Percentiles rank a stretch among this genome's conserved stretches.
Evolutionary conservation across 2,888 invertebrate genomes (phyloP).

Genomic region (Microctonus hyperodae): DNA sequence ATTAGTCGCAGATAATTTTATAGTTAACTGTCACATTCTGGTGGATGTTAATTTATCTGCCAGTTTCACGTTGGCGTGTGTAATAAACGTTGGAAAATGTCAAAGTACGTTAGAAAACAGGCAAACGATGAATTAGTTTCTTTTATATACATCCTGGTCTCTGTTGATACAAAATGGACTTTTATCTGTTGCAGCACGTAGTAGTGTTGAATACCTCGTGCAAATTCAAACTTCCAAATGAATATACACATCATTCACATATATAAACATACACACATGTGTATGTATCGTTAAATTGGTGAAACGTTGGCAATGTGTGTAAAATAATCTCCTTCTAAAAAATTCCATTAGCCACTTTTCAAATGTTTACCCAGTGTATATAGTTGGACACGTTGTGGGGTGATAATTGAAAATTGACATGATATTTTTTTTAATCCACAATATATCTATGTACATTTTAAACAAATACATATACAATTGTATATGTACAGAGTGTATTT

Average conservation of each 20-base stretch:
- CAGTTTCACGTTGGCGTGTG: neutral
- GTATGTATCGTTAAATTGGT: conserved; percentile 25
- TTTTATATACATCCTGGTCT: neutral
- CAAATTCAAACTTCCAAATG: neutral
- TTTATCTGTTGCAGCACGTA: neutral
- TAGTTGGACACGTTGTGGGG: conserved; percentile 18
- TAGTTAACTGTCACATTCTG: conserved; percentile 37
- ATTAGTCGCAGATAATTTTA: conserved; percentile 31
- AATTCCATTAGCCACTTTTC: conserved; percentile 58
- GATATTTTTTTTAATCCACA: conserved; percentile 43
- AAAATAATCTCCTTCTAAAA: conserved; percentile 59
- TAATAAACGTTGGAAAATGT: conserved; percentile 26
- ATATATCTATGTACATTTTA: too few species aligned
- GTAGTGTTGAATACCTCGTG: neutral
- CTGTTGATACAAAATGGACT: neutral
- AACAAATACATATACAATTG: too few species aligned
- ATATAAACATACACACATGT: neutral
- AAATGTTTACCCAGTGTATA: conserved; percentile 27
- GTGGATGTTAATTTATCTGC: conserved; percentile 40
- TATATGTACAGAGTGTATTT: too few species aligned
- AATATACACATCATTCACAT: neutral
- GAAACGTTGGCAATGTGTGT: conserved; percentile 32
- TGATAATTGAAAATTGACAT: conserved; percentile 59
- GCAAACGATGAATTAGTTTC: conserved; percentile 18
- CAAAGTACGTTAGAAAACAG: conserved; percentile 33